Percentiles rank a stretch among this genome's conserved stretches.
These are phyloP conservation scores for Heliornis fulica DNA, from an alignment of 2,113 vertebrate species.

Conservation along the genomic window DNA sequence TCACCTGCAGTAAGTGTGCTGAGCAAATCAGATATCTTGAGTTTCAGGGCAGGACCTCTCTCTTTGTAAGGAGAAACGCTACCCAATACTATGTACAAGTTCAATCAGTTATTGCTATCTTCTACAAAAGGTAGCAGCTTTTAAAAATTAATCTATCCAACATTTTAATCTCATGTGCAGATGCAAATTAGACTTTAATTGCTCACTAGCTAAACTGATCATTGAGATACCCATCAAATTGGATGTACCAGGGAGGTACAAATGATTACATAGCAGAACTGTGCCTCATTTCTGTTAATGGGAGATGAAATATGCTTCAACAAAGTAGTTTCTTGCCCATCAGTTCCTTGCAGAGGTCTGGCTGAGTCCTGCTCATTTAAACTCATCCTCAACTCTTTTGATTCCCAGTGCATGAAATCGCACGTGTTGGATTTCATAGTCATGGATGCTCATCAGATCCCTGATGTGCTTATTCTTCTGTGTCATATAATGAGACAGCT, in stretches of 20 bases:
- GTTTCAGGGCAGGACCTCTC: not conserved
- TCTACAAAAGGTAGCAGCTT: not conserved
- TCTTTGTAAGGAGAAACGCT: not conserved
- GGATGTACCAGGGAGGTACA: not conserved
- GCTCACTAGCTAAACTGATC: not conserved
- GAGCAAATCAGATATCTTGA: not conserved
- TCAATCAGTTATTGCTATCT: not conserved
- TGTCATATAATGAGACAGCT: not conserved
- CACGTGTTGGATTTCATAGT: not conserved
- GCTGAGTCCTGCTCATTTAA: not conserved
- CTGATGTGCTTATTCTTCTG: not conserved
- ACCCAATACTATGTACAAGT: not conserved
- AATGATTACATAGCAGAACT: not conserved
- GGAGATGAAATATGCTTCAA: not conserved
- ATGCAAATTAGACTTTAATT: conserved; percentile 39
- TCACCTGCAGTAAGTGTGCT: not conserved
- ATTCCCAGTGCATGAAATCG: not conserved
- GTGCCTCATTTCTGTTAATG: not conserved
- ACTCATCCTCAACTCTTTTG: not conserved
- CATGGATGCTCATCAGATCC: not conserved
- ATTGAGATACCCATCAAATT: not conserved
- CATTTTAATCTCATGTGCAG: not conserved
- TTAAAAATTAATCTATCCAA: conserved; percentile 2
- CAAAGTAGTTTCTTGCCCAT: not conserved
- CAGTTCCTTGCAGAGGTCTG: not conserved